These are phyloP conservation scores for Chymomyza fuscimana DNA, from an alignment of 2,888 invertebrate species.

Conservation along the genomic window DNA sequence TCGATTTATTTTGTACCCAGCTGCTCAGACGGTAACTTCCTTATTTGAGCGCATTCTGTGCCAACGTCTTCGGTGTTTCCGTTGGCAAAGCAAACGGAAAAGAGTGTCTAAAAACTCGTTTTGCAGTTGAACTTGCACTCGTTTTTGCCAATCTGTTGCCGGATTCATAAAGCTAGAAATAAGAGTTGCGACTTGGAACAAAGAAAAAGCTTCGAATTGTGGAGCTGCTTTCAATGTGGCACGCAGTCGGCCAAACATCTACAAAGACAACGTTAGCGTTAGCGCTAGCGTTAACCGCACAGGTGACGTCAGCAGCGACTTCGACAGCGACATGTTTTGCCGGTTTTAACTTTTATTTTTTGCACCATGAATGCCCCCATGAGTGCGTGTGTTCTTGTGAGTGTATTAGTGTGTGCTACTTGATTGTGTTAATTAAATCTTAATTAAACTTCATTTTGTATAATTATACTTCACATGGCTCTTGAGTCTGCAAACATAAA, in stretches of 20 bases:
- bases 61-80: constrained; percentile 1
- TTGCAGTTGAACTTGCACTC: constrained; percentile 69
- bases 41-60: constrained; percentile 57
- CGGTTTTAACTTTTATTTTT: constrained; percentile 54
- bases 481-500: background rate
- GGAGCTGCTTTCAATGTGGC: constrained; percentile 35
- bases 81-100: background rate
- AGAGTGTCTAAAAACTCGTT: constrained; percentile 52
- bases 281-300: background rate
- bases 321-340: constrained; percentile 63
- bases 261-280: background rate
- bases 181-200: constrained; percentile 15
- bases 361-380: background rate
- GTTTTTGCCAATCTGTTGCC: constrained; percentile 45
- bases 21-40: constrained; percentile 65
- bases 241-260: constrained; percentile 54
- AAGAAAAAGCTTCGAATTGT: constrained; percentile 8
- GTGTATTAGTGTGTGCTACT: constrained; percentile 37
- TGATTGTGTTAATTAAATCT: constrained; percentile 72
- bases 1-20: background rate
- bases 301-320: constrained; percentile 25
- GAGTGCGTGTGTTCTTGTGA: constrained; percentile 20
- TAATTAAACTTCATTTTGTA: constrained; percentile 65
- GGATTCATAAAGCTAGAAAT: constrained; percentile 11
- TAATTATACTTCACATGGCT: constrained; percentile 52